Evolutionary conservation across 2,113 vertebrate genomes (phyloP).

Genomic region (Nannobrachium achirus): DNA sequence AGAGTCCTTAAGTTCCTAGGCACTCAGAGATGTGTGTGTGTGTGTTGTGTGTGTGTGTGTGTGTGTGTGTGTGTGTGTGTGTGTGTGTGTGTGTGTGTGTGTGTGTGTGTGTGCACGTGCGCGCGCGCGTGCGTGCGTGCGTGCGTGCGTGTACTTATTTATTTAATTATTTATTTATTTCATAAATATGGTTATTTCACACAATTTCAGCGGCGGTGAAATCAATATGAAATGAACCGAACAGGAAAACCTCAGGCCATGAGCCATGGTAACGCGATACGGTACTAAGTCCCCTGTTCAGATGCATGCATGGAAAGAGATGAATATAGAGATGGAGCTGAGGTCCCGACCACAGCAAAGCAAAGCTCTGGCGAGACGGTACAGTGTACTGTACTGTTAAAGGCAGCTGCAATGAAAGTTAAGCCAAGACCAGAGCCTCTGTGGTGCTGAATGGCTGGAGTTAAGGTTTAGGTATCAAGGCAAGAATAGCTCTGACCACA

Average conservation of each 20-base stretch:
- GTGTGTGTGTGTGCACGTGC: too few species aligned
- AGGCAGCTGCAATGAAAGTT: neutral
- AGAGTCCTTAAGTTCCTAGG: constrained; percentile 36
- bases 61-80: too few species aligned
- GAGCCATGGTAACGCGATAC: constrained; percentile 44
- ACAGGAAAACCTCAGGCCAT: constrained; percentile 22
- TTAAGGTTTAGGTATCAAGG: constrained; percentile 2
- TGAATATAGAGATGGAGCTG: constrained; percentile 43
- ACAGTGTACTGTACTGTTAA: neutral
- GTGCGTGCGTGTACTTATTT: too few species aligned
- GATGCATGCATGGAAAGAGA: constrained; percentile 36
- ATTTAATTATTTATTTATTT: too few species aligned
- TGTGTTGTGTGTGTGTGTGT: neutral
- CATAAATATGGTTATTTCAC: constrained; percentile 10
- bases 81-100: too few species aligned
- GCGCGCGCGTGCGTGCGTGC: too few species aligned
- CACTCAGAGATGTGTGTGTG: constrained; percentile 1
- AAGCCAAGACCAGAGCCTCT: constrained; percentile 13
- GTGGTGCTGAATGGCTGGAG: neutral
- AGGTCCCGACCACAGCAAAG: constrained; percentile 2
- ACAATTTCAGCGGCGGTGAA: constrained; percentile 33
- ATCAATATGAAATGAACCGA: constrained; percentile 51
- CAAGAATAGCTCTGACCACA: neutral
- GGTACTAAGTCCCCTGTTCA: constrained; percentile 49
- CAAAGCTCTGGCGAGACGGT: neutral